Base-by-base conservation (phyloP, 2,797 vertebrate genomes). In the Salmo trutta region DNA sequence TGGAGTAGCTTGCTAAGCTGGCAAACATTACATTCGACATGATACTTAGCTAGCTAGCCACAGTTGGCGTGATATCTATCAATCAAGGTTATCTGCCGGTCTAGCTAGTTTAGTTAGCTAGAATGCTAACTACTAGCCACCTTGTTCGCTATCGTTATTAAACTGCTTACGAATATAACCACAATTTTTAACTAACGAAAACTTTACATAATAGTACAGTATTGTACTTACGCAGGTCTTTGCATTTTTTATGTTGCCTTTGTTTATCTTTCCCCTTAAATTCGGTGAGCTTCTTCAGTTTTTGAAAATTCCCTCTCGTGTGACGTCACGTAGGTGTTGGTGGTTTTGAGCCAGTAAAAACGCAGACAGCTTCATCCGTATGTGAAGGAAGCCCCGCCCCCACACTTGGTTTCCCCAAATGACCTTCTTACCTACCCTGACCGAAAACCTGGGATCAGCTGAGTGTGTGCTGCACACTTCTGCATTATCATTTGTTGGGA, bases 221-320 rank as follows among this genome's bases (percentile, higher is more conserved):
- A 0, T 3, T 2, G 21, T 76, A 85, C 91, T 85, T 56, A 93
- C 92, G 81, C 84, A 1, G 67, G 36, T 87, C 85, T 83, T 71
- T 88, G 88, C 92, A 93, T 93, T 69, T 74, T 86, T 83, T 5
- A 59, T 4, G 5, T n/a, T 27, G 15, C 12, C 24, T 15, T 79
- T 73, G 8, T 51, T 51, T 62, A 73, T 53, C n/a, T 6, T 41
- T 12, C 56, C 54, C 62, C 19, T 6, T 19, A n/a, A 19, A 70
- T 21, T 47, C 41, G 41, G 0, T 47, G 78, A 83, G 84, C 84
- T 74, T 73, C 85, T 85, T 83, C 82, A 21, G 17, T 69, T 88
- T 92, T 93, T 93, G 79, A 91, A 92, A 89, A 80, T 87, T 90
- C 84, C 83, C 89, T 82, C 84, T 70, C 17, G 27, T 65, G 51